Evolutionary conservation across 2,797 vertebrate species (phyloP).

Genomic region (Liasis olivaceus): DNA sequence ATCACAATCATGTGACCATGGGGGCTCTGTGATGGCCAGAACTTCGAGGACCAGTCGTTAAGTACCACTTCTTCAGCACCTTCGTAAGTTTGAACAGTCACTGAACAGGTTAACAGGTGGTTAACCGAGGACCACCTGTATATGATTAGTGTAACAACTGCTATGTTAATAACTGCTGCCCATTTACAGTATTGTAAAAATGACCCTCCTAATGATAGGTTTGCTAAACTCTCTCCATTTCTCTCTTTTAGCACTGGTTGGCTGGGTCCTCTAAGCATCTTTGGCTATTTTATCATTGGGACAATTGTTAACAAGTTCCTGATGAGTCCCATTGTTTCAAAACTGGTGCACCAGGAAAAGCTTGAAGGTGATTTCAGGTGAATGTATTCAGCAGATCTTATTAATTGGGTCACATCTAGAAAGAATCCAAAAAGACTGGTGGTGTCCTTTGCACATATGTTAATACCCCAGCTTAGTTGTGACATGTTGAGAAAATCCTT

Average conservation of each 20-base stretch:
- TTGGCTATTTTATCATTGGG: conserved; percentile 90
- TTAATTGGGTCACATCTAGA: neutral
- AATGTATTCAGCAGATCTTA: conserved; percentile 22
- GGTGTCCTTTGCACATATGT: neutral
- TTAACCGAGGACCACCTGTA: neutral
- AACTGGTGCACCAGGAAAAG: conserved; percentile 93
- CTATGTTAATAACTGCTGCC: neutral
- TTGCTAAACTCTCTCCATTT: conserved; percentile 26
- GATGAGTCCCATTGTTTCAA: conserved; percentile 92
- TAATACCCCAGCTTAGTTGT: neutral
- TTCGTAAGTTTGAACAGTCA: neutral
- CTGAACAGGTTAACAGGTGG: neutral
- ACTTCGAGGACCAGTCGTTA: neutral
- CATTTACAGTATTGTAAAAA: neutral
- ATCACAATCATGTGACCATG: neutral
- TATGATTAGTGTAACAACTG: neutral
- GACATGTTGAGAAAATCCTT: neutral
- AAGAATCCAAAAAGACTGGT: neutral
- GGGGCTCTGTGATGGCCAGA: neutral
- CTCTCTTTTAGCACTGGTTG: conserved; percentile 86
- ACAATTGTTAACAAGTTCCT: conserved; percentile 88
- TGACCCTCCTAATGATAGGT: neutral
- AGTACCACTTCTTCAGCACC: neutral
- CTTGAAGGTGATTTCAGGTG: conserved; percentile 97
- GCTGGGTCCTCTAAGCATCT: conserved; percentile 91